Percentiles rank a stretch among this genome's conserved stretches.
Conservation (phyloP, 2,888 invertebrate genomes). For the Gonocerus acuteangulatus region DNA sequence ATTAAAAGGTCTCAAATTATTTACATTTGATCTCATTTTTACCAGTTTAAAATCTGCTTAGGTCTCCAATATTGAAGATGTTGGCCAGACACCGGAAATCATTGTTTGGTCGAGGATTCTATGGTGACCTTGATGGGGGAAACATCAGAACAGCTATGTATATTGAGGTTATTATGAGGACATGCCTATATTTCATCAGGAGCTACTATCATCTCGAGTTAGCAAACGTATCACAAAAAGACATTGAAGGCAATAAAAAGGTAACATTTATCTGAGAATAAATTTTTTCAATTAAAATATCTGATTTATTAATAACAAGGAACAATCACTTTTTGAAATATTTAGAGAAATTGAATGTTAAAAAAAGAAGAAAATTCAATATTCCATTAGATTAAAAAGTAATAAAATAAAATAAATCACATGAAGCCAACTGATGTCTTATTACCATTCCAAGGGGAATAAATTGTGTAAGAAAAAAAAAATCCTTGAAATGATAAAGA, state of each 20-base stretch:
- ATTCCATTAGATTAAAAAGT: no score
- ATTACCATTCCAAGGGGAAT: no score
- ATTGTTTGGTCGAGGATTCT: conserved; percentile 61
- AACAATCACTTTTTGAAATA: no score
- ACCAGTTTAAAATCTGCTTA: conserved; percentile 30
- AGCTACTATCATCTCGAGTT: conserved; percentile 69
- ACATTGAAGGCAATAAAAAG: conserved; percentile 63
- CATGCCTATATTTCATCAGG: conserved; percentile 71
- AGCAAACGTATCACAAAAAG: conserved; percentile 56
- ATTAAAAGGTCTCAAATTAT: neutral
- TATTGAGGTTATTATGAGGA: conserved; percentile 64
- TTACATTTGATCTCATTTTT: neutral
- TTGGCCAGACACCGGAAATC: conserved; percentile 70
- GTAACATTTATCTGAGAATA: no score
- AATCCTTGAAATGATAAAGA: no score
- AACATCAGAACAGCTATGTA: conserved; percentile 62
- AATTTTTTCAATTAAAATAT: no score
- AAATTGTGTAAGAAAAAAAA: no score
- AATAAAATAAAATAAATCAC: no score
- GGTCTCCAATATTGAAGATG: conserved; percentile 51
- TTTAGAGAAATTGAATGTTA: no score
- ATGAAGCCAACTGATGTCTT: no score
- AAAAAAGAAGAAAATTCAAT: no score
- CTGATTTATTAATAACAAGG: no score
- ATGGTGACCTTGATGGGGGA: conserved; percentile 43